Base-by-base conservation (phyloP, 2,888 invertebrate species). In the Athrips mouffetella region DNA sequence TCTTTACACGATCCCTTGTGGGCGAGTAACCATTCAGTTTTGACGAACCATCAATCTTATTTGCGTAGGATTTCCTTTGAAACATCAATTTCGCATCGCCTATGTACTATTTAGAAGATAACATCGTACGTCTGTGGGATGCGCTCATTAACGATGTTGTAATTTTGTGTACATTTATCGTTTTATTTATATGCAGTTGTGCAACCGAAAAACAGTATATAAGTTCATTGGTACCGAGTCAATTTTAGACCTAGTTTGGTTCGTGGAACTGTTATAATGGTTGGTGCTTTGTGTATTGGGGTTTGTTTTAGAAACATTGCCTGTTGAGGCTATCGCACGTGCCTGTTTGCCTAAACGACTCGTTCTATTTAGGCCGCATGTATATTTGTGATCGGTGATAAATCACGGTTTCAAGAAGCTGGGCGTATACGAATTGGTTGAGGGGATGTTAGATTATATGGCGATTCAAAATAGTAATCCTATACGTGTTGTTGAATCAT, bases 231-330 rank as follows among this genome's bases (percentile, higher is more conserved):
- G 35, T 35, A 35, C 35, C 15, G 49, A 53, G 54, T 62, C 63
- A 66, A 69, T 67, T 67, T 62, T 58, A 58, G 65, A 61, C 57
- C 60, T 57, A 62, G 62, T 63, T 62, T 61, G 55, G 58, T 74
- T 68, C 65, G 57, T 55, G 63, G 70, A 68, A 70, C 61, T 54
- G 64, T 62, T 65, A 65, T 65, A 63, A 62, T 65, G 58, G 65
- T 70, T 58, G 48, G 39, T 58, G 70, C 67, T 72, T 72, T 66
- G 73, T 72, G 67, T 73, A 66, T 70, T 73, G 67, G 63, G 66
- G 64, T 70, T 77, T 82, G 81, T 84, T 82, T 82, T 75, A 79
- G 80, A 81, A 83, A 83, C 80, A 82, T 68, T 65, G 72, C 59
- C 60, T 68, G 76, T 71, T 73, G 66, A 64, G 73, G 60, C 65